These are phyloP conservation scores for Petrophora chlorosata DNA, from an alignment of 2,888 invertebrate genomes.

Conservation along the genomic window DNA sequence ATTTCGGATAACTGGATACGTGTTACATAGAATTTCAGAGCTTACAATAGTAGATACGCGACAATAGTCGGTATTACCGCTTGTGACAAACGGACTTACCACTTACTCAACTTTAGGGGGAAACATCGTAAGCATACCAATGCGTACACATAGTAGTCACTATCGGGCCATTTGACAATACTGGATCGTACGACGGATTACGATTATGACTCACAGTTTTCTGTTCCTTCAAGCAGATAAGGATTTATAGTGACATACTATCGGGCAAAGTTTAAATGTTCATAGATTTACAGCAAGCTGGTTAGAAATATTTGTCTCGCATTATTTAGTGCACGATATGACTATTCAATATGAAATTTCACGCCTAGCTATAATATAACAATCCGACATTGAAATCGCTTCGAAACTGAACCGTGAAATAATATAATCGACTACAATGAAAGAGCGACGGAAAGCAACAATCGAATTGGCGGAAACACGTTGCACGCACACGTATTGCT, in stretches of 20 bases:
- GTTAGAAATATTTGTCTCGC: conserved; percentile 4
- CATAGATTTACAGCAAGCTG: neutral
- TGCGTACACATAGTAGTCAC: neutral
- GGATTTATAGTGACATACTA: neutral
- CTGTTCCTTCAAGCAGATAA: conserved; percentile 2
- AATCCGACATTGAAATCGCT: conserved; percentile 34
- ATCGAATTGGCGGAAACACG: conserved; percentile 50
- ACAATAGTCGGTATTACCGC: too few relatives aligned
- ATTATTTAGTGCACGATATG: conserved; percentile 11
- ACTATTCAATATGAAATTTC: conserved; percentile 13
- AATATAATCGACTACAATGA: conserved; percentile 28
- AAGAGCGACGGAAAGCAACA: conserved; percentile 36
- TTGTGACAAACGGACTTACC: conserved; percentile 1
- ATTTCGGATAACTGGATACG: too few relatives aligned
- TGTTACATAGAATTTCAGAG: too few relatives aligned
- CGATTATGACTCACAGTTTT: neutral
- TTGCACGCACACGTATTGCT: conserved; percentile 51
- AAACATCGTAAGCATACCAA: neutral
- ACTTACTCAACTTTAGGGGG: neutral
- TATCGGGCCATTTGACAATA: conserved; percentile 7
- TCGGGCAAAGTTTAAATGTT: neutral
- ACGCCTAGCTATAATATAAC: conserved; percentile 23
- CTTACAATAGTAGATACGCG: too few relatives aligned
- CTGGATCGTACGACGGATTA: neutral
- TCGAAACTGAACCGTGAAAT: conserved; percentile 34